Conservation (phyloP, 2,888 invertebrate species). For the Chydorus sphaericus region DNA sequence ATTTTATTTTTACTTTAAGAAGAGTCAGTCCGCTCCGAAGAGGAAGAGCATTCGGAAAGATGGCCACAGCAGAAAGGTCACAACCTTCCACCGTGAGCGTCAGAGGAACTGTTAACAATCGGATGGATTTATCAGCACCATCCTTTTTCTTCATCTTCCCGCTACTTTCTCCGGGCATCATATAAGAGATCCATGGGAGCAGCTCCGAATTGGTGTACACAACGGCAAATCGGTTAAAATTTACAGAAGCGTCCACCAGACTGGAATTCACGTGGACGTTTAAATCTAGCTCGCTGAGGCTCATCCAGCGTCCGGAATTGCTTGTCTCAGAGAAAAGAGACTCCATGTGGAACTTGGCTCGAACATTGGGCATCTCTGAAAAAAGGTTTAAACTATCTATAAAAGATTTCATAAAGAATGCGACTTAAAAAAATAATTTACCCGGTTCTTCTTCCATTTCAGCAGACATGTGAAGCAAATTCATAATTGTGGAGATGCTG, state of each 20-base stretch:
- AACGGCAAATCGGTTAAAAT: not conserved
- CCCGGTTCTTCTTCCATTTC: not conserved
- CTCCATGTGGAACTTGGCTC: not conserved
- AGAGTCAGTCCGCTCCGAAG: slow-evolving; percentile 2
- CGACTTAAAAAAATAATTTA: not conserved
- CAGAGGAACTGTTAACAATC: not conserved
- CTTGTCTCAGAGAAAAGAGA: not conserved
- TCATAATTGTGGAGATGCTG: not conserved
- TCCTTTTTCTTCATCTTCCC: not conserved
- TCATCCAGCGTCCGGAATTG: slow-evolving; percentile 6
- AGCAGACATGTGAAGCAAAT: not conserved
- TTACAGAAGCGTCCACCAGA: not conserved
- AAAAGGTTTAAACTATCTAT: not conserved
- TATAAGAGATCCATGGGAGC: not conserved
- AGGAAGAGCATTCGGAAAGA: not conserved
- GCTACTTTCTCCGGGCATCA: not conserved
- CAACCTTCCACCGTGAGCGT: not conserved
- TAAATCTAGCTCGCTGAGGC: not conserved
- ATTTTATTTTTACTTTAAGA: not conserved
- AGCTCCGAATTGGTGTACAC: not conserved
- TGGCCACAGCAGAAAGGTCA: not conserved
- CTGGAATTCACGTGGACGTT: not conserved
- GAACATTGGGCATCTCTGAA: not conserved
- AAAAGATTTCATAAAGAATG: not conserved
- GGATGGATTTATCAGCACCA: not conserved